A percentile compares a stretch with the other conserved stretches of the same genome.
These are phyloP conservation scores for Apostichopus leukothele DNA, from an alignment of 53 echinoderm and acorn worm genomes.

Conservation along the genomic window DNA sequence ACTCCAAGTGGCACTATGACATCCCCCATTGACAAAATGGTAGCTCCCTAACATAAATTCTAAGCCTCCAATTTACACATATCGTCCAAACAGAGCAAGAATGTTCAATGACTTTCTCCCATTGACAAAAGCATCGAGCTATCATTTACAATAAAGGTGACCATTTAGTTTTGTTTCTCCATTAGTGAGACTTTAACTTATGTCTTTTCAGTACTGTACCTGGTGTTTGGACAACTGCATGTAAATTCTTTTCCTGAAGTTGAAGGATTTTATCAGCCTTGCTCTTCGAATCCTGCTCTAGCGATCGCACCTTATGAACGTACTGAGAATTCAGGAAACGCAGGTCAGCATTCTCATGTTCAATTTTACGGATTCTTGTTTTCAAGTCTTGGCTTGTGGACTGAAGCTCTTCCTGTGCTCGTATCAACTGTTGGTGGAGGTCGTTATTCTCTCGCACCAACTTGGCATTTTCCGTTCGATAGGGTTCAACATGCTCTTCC, in stretches of 20 bases:
- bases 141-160: no score
- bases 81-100: no score
- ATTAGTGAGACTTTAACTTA: no score
- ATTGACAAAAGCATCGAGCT: no score
- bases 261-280: constrained; percentile 83
- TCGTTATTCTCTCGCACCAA: constrained; percentile 91
- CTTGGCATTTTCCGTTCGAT: constrained; percentile 92
- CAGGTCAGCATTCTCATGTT: constrained; percentile 96
- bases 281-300: constrained; percentile 83
- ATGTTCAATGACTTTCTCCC: no score
- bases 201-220: constrained; percentile 51
- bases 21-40: no score
- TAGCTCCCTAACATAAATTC: no score
- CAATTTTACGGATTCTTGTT: constrained; percentile 74
- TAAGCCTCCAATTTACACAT: no score
- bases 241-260: constrained; percentile 96
- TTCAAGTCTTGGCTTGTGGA: constrained; percentile 77
- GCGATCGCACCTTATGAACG: constrained; percentile 87
- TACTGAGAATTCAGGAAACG: constrained; percentile 96
- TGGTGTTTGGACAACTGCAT: constrained; percentile 97
- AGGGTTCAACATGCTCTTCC: constrained; percentile 87
- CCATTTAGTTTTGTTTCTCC: no score
- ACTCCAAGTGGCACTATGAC: no score
- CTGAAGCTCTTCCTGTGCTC: constrained; percentile 79
- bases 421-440: constrained; percentile 82